A percentile compares a stretch with the other conserved stretches of the same genome.
These are phyloP conservation scores for Drosophila cardini DNA, from an alignment of 1,140 invertebrate genomes.

Conservation along the genomic window DNA sequence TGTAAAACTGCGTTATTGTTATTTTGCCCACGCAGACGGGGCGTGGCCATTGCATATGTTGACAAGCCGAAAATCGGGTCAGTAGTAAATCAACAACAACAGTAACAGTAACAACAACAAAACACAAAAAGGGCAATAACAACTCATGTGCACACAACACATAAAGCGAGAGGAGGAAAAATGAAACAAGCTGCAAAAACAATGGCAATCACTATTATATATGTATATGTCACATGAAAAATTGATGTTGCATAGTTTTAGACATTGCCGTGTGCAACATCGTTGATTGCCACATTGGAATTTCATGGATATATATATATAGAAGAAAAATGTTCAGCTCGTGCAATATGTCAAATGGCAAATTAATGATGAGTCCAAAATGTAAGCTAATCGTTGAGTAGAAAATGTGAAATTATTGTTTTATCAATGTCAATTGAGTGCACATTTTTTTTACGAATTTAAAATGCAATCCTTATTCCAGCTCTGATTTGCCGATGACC, in stretches of 20 bases:
- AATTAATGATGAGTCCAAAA: conserved; percentile 50
- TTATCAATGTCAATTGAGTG: no score
- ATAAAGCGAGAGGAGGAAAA: neutral
- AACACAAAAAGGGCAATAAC: neutral
- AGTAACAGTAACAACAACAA: conserved; percentile 13
- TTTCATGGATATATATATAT: conserved; percentile 37
- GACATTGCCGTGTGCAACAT: conserved; percentile 29
- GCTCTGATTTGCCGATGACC: neutral
- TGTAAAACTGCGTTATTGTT: conserved; percentile 25
- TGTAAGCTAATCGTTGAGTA: neutral
- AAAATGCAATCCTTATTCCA: no score
- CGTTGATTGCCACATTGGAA: conserved; percentile 57
- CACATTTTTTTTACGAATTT: no score
- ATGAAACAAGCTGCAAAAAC: conserved; percentile 44
- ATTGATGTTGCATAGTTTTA: conserved; percentile 73
- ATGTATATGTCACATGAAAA: conserved; percentile 66
- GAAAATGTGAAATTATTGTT: neutral
- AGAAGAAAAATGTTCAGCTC: neutral
- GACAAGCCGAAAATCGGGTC: conserved; percentile 77
- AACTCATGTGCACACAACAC: conserved; percentile 35
- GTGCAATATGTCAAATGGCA: conserved; percentile 25
- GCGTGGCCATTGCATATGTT: conserved; percentile 57
- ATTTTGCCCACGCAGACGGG: neutral
- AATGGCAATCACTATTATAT: conserved; percentile 71
- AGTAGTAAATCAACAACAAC: conserved; percentile 75